These are phyloP conservation scores for Platichthys flesus DNA, from an alignment of 2,113 vertebrate genomes.

Conservation along the genomic window DNA sequence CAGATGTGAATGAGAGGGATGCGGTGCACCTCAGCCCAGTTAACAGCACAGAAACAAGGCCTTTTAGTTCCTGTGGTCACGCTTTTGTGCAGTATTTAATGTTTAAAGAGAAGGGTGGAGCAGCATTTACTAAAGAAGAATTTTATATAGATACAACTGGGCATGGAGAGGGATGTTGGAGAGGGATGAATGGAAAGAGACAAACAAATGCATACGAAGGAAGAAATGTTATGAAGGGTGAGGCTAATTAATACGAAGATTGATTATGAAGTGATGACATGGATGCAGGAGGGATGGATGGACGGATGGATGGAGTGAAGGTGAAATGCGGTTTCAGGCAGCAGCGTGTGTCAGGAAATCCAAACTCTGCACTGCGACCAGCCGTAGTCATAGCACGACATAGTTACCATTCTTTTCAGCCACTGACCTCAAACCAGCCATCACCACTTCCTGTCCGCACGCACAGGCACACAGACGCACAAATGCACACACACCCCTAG, in stretches of 20 bases:
- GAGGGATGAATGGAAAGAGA: slow-evolving; percentile 36
- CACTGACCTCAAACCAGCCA: slow-evolving; percentile 81
- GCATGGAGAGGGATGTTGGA: slow-evolving; percentile 67
- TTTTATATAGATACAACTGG: slow-evolving; percentile 81
- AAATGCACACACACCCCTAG: slow-evolving; percentile 51
- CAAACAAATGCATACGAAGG: neutral
- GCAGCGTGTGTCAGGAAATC: slow-evolving; percentile 78
- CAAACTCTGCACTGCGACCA: slow-evolving; percentile 76
- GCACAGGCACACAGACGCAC: slow-evolving; percentile 46
- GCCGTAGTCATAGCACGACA: slow-evolving; percentile 78
- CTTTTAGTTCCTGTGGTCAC: slow-evolving; percentile 75
- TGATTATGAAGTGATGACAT: slow-evolving; percentile 7
- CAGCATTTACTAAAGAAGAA: slow-evolving; percentile 79
- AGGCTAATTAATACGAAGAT: slow-evolving; percentile 2
- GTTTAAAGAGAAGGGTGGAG: slow-evolving; percentile 85
- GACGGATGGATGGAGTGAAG: slow-evolving; percentile 49
- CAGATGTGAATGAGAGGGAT: slow-evolving; percentile 68
- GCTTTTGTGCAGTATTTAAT: slow-evolving; percentile 77
- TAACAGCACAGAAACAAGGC: slow-evolving; percentile 74
- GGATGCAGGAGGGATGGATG: slow-evolving; percentile 20
- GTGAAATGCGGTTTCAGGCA: slow-evolving; percentile 71
- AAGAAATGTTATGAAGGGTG: neutral
- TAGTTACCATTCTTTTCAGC: slow-evolving; percentile 84
- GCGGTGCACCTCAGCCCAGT: slow-evolving; percentile 67
- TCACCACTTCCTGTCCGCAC: slow-evolving; percentile 80